phyloP scores from a whole-genome alignment of 2,797 vertebrate species.

The Zalophus californianus region DNA sequence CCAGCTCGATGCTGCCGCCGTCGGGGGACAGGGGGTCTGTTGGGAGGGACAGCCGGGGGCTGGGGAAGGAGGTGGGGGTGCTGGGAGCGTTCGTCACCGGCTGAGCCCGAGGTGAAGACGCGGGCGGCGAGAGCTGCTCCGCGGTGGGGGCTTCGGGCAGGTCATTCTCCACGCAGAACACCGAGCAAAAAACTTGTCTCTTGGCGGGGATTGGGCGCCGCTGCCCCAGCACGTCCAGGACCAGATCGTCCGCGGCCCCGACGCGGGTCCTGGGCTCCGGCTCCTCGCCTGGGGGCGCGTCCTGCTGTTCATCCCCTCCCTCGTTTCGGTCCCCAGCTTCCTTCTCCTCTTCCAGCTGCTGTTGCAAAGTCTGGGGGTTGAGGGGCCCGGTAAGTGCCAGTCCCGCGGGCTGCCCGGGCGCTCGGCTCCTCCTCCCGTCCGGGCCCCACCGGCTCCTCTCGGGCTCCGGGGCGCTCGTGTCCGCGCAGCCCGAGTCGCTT shows the following conservation, averaged over 20 bases:
- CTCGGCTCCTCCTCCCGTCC: background rate
- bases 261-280: background rate
- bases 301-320: background rate
- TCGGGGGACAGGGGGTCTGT: slow-evolving; percentile 79
- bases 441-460: background rate
- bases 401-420: slow-evolving; percentile 34
- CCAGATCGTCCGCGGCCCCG: slow-evolving; percentile 48
- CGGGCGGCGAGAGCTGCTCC: slow-evolving; percentile 47
- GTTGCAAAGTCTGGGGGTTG: slow-evolving; percentile 56
- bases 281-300: slow-evolving; percentile 31
- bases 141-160: slow-evolving; percentile 76
- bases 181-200: slow-evolving; percentile 94
- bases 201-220: slow-evolving; percentile 77
- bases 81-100: slow-evolving; percentile 30
- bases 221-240: slow-evolving; percentile 71
- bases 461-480: slow-evolving; percentile 15
- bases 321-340: background rate
- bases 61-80: slow-evolving; percentile 63
- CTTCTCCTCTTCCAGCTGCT: background rate
- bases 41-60: slow-evolving; percentile 61
- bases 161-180: slow-evolving; percentile 95
- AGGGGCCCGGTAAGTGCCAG: background rate
- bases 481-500: slow-evolving; percentile 55
- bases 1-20: slow-evolving; percentile 87
- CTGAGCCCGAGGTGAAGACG: slow-evolving; percentile 56